A percentile compares a stretch with the other conserved stretches of the same genome.
Evolutionary conservation across 1,140 invertebrate species (phyloP).

Genomic region (Platorchestia sp.): DNA sequence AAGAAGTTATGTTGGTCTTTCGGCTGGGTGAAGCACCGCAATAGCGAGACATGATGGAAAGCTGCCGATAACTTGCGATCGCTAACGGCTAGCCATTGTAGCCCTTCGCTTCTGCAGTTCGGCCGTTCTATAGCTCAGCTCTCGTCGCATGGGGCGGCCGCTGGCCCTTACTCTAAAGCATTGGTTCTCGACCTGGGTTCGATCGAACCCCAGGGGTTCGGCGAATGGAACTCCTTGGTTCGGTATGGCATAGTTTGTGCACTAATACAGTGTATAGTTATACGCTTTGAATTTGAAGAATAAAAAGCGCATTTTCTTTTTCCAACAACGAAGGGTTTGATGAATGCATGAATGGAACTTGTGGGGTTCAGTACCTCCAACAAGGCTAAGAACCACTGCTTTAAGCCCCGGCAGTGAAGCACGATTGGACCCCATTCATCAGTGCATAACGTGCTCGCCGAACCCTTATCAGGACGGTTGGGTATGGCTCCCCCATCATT

Average conservation of each 20-base stretch:
- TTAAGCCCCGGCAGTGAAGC: neutral
- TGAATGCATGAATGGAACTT: too few relatives aligned
- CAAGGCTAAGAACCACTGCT: too few relatives aligned
- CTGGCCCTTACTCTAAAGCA: neutral
- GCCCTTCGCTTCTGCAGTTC: neutral
- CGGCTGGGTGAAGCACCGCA: neutral
- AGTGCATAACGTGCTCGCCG: neutral
- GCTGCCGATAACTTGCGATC: neutral
- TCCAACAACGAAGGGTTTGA: too few relatives aligned
- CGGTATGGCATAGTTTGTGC: too few relatives aligned
- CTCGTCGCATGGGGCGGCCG: neutral
- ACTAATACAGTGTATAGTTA: too few relatives aligned
- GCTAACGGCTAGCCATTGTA: neutral
- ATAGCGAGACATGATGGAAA: conserved; percentile 7
- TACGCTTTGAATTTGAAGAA: too few relatives aligned
- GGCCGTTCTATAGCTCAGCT: neutral
- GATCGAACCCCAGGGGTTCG: too few relatives aligned
- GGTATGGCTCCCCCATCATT: neutral
- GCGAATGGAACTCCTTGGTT: too few relatives aligned
- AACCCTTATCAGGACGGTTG: neutral
- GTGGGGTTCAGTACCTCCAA: too few relatives aligned
- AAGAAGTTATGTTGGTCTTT: neutral
- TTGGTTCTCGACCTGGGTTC: too few relatives aligned
- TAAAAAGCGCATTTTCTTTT: too few relatives aligned
- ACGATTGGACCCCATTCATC: neutral